phyloP scores from a whole-genome alignment of 2,888 invertebrate species.

The Chydorus sphaericus region DNA sequence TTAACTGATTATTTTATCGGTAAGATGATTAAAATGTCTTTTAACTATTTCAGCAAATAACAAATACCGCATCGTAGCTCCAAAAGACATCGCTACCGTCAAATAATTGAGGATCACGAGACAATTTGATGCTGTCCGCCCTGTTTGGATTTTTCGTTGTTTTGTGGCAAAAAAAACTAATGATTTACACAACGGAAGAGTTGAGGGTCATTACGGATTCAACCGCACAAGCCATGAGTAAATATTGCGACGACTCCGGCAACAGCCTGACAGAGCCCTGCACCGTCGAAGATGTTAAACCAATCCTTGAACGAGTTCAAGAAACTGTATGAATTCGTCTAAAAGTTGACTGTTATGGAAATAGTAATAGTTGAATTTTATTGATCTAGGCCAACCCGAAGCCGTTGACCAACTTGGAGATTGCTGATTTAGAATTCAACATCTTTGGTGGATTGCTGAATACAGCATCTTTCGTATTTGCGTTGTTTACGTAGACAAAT shows the following conservation, averaged over 20 bases:
- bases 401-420: slow-evolving; percentile 33
- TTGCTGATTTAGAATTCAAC: slow-evolving; percentile 37
- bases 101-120: slow-evolving; percentile 39
- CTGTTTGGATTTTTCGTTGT: slow-evolving; percentile 50
- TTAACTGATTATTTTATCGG: not conserved
- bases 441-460: slow-evolving; percentile 29
- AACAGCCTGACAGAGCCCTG: slow-evolving; percentile 55
- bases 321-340: slow-evolving; percentile 27
- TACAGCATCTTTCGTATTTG: slow-evolving; percentile 31
- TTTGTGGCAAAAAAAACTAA: slow-evolving; percentile 14
- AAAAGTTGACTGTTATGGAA: not conserved
- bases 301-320: slow-evolving; percentile 34
- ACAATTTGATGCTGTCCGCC: slow-evolving; percentile 48
- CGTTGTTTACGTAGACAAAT: slow-evolving; percentile 27
- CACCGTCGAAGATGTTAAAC: slow-evolving; percentile 40
- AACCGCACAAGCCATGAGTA: slow-evolving; percentile 39
- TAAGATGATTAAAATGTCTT: slow-evolving; percentile 17
- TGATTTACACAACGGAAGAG: slow-evolving; percentile 46
- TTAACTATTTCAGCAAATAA: slow-evolving; percentile 15
- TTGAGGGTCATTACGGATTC: slow-evolving; percentile 42
- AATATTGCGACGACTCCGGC: slow-evolving; percentile 54
- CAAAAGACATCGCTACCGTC: slow-evolving; percentile 35
- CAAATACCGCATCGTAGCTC: slow-evolving; percentile 23
- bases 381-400: slow-evolving; percentile 21
- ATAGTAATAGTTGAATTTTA: not conserved